These are phyloP conservation scores for Bombus pyrosoma DNA, from an alignment of 1,140 invertebrate species.

Conservation along the genomic window DNA sequence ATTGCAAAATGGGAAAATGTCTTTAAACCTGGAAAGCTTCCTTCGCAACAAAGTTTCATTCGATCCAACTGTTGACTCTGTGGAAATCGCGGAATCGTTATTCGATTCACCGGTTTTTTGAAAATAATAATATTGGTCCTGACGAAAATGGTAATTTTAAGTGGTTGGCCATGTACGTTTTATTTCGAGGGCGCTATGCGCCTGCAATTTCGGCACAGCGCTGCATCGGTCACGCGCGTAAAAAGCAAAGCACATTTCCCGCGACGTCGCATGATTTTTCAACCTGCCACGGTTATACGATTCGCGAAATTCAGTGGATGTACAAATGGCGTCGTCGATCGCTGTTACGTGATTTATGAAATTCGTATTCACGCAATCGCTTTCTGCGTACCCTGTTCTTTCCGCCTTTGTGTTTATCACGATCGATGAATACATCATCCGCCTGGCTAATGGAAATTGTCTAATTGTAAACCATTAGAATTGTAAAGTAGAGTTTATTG, in stretches of 20 bases:
- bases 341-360: conserved; percentile 26
- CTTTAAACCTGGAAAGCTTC: neutral
- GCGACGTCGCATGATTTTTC: conserved; percentile 17
- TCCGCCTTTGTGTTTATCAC: neutral
- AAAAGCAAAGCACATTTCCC: conserved; percentile 19
- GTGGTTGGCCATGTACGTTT: neutral
- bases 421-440: neutral
- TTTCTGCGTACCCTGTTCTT: neutral
- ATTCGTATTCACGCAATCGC: neutral
- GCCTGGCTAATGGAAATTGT: neutral
- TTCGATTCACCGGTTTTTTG: neutral
- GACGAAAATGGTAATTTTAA: conserved; percentile 7
- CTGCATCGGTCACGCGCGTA: neutral
- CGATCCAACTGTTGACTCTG: accelerated
- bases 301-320: conserved; percentile 24
- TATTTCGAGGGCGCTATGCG: neutral
- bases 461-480: neutral
- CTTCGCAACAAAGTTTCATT: neutral
- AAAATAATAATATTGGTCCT: neutral
- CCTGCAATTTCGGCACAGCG: conserved; percentile 4
- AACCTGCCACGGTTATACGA: conserved; percentile 6
- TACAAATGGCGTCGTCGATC: conserved; percentile 25
- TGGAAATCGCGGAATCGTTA: no score
- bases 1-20: no score
- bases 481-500: no score